A percentile compares a stretch with the other conserved stretches of the same genome.
Evolutionary conservation across 1,140 invertebrate genomes (phyloP).

Genomic region (Antheraea pernyi): DNA sequence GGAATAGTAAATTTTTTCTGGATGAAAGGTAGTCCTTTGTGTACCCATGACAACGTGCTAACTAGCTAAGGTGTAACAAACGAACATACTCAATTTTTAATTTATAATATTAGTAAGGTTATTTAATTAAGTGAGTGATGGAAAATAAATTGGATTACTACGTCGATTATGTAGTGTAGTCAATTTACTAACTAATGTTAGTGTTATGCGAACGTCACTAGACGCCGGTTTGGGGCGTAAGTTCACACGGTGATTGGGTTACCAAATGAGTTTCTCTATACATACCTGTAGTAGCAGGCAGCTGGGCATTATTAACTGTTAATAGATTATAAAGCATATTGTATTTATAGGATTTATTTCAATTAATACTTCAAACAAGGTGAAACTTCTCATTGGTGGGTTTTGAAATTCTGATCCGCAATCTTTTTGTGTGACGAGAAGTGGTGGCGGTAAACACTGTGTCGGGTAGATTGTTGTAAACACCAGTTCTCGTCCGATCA

Average conservation of each 20-base stretch:
- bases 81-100: not conserved
- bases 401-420: no score
- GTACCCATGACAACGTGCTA: no score
- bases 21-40: no score
- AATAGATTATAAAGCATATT: not conserved
- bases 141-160: not conserved
- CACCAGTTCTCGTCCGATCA: no score
- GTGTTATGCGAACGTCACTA: conserved; percentile 15
- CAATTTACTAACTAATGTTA: conserved; percentile 20
- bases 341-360: no score
- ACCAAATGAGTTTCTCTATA: conserved; percentile 32
- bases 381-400: no score
- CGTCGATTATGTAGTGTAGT: conserved; percentile 1
- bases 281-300: not conserved
- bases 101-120: not conserved
- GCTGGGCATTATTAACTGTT: not conserved
- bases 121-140: not conserved
- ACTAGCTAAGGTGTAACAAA: no score
- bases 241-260: conserved; percentile 42
- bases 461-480: no score
- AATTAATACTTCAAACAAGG: no score
- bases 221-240: conserved; percentile 10
- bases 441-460: no score
- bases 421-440: no score
- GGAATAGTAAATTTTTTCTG: no score